phyloP scores from a whole-genome alignment of 2,797 vertebrate genomes.

The Acrossocheilus wenchowensis region DNA sequence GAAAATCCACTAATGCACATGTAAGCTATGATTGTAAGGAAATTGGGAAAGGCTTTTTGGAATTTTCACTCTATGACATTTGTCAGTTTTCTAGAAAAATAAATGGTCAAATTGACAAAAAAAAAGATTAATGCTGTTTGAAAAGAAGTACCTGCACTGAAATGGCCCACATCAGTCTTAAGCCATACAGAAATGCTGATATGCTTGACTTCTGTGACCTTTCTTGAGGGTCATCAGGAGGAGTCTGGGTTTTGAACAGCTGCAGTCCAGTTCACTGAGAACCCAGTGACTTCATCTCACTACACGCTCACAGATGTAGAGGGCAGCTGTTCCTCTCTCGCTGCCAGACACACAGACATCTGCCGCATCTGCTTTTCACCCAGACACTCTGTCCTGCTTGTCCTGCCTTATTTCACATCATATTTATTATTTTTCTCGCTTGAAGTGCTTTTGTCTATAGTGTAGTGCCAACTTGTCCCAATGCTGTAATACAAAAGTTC shows the following conservation, averaged over 20 bases:
- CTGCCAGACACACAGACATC: conserved; percentile 49
- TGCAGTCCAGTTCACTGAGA: conserved; percentile 35
- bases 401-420: not conserved
- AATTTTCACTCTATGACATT: too few species aligned
- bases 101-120: not conserved
- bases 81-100: too few species aligned
- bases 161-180: not conserved
- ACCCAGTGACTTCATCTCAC: conserved; percentile 15
- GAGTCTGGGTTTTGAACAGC: conserved; percentile 17
- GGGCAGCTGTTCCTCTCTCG: conserved; percentile 41
- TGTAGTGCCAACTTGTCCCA: not conserved
- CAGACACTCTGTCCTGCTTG: not conserved
- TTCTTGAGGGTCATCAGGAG: conserved; percentile 7
- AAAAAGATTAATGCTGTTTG: not conserved
- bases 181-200: not conserved
- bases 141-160: not conserved
- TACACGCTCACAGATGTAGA: conserved; percentile 29
- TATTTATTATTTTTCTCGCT: not conserved
- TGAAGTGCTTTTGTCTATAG: not conserved
- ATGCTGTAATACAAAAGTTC: not conserved
- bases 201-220: conserved; percentile 18
- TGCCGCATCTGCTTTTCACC: conserved; percentile 38
- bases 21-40: not conserved
- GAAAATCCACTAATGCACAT: not conserved
- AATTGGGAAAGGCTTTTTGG: not conserved